Conservation (phyloP, 2,797 vertebrate species). For the Enteromius fasciolatus region DNA sequence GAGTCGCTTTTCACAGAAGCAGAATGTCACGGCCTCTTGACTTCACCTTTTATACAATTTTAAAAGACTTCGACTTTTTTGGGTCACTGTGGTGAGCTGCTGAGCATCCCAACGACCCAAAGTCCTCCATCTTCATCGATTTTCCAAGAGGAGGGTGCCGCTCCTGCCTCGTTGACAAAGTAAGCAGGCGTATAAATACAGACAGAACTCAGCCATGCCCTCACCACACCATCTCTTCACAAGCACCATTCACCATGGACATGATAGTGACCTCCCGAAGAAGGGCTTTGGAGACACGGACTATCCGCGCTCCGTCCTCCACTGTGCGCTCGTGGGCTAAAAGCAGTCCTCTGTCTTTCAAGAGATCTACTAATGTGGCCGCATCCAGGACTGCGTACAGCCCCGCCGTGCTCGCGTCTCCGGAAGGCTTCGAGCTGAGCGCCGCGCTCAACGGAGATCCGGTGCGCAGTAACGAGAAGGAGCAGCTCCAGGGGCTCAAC, state of each 20-base stretch:
- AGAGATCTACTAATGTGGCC: conserved; percentile 69
- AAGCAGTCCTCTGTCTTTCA: conserved; percentile 76
- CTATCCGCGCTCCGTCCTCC: conserved; percentile 75
- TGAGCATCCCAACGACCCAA: conserved; percentile 14
- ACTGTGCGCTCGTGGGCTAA: conserved; percentile 82
- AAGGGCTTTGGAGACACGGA: conserved; percentile 78
- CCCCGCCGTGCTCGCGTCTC: conserved; percentile 77
- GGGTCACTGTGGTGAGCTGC: conserved; percentile 3
- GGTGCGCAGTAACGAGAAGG: conserved; percentile 84
- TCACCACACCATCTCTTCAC: conserved; percentile 22
- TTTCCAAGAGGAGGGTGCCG: conserved; percentile 46
- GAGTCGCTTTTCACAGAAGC: neutral
- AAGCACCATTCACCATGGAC: conserved; percentile 67
- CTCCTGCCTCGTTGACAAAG: conserved; percentile 72
- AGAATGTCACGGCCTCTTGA: conserved; percentile 1
- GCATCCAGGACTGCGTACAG: conserved; percentile 69
- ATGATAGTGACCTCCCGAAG: conserved; percentile 76
- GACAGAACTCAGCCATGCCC: conserved; percentile 13
- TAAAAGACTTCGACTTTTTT: neutral
- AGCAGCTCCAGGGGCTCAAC: conserved; percentile 86
- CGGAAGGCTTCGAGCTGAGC: conserved; percentile 81
- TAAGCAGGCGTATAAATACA: conserved; percentile 58
- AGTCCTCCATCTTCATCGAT: conserved; percentile 59
- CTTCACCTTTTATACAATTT: neutral
- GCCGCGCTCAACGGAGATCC: conserved; percentile 81